Evolutionary conservation across 2,888 invertebrate species (phyloP), one percentile per base, ranked within the genome.

Genomic region (Mongoloraphidia duomilia): DNA sequence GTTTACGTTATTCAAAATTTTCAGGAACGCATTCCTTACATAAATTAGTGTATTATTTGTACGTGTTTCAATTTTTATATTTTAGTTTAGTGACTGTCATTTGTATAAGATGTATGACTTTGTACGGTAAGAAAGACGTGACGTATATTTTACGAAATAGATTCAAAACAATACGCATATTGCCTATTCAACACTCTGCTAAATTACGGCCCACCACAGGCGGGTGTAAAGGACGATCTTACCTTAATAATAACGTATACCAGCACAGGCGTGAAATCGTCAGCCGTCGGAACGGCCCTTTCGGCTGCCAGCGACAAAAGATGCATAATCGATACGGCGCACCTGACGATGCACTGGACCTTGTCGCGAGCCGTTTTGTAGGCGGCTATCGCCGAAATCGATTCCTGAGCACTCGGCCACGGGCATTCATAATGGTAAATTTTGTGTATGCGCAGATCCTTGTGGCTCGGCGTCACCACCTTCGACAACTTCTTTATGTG

Each of bases 181-280:
- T n/a, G n/a, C n/a, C n/a, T n/a, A n/a, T n/a, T n/a, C n/a, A n/a
- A n/a, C n/a, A n/a, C n/a, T n/a, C n/a, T n/a, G n/a, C n/a, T n/a
- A n/a, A n/a, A n/a, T n/a, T n/a, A n/a, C n/a, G n/a, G n/a, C n/a
- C n/a, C n/a, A n/a, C n/a, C n/a, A n/a, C n/a, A n/a, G n/a, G n/a
- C 17, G 4, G 4, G 2, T 3, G 4, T 3, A 17, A 17, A 4
- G 9, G 9, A 2, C 34, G 34, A 40, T 51, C 51, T 65, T 67
- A 88, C 90, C 80, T 89, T 92, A 58, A 97, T 89, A 57, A 97
- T 82, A 55, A 98, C 93, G 69, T 86, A 96, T 54, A 98, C 92
- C 54, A 98, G 79, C 26, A 96, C 94, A 2, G 97, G 97, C 61
- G 93, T 86, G 62, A 97, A 81, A 71, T 97, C 96, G 69, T 98